Percentiles rank a stretch among this genome's conserved stretches.
phyloP scores from a whole-genome alignment of 2,113 vertebrate species.

The Spilogale gracilis region DNA sequence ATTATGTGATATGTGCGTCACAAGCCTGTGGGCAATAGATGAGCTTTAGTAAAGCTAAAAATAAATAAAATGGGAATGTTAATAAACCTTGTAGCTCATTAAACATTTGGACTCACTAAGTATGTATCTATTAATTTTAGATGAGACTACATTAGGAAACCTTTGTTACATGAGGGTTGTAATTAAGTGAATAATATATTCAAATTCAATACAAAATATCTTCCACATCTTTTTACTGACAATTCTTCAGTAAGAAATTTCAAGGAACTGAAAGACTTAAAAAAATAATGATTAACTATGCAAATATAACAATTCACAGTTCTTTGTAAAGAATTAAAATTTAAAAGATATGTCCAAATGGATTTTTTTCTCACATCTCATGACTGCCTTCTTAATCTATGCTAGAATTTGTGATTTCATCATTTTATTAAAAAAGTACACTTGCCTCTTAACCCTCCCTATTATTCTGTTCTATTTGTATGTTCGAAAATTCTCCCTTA shows the following conservation, averaged over 20 bases:
- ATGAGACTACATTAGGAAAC: conserved; percentile 75
- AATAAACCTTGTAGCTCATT: conserved; percentile 79
- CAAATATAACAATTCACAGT: conserved; percentile 77
- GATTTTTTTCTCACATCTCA: conserved; percentile 66
- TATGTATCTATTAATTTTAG: conserved; percentile 85
- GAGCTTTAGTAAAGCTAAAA: conserved; percentile 74
- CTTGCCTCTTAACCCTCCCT: conserved; percentile 33
- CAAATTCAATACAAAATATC: conserved; percentile 81
- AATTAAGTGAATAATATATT: conserved; percentile 82
- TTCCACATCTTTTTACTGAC: conserved; percentile 79
- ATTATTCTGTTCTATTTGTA: conserved; percentile 58
- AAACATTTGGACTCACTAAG: conserved; percentile 82
- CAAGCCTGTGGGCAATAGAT: conserved; percentile 61
- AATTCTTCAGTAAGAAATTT: conserved; percentile 83
- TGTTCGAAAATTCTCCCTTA: conserved; percentile 32
- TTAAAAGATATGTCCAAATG: conserved; percentile 66
- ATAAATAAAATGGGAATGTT: conserved; percentile 77
- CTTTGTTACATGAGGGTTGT: conserved; percentile 81
- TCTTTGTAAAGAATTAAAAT: conserved; percentile 69
- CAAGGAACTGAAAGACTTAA: conserved; percentile 78
- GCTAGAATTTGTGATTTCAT: conserved; percentile 51
- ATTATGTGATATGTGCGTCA: conserved; percentile 57
- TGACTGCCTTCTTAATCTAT: conserved; percentile 60
- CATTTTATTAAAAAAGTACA: conserved; percentile 30
- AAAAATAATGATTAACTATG: conserved; percentile 84